A percentile compares a stretch with the other conserved stretches of the same genome.
These are phyloP conservation scores for Pseudomugil tenellus DNA, from an alignment of 2,797 vertebrate genomes.

Conservation along the genomic window DNA sequence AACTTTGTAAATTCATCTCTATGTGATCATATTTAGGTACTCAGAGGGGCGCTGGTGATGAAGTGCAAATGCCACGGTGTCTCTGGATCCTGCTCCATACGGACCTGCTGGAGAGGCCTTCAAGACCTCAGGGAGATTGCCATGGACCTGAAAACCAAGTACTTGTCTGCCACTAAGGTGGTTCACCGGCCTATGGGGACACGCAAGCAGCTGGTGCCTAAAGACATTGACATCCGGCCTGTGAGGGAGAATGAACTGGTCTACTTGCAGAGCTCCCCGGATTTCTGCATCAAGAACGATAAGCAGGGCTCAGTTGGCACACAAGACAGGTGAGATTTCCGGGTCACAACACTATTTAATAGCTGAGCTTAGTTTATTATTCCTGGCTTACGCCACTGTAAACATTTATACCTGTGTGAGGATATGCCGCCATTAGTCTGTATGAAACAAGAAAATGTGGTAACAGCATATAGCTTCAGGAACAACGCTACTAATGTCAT, in stretches of 20 bases:
- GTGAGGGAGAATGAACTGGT: slow-evolving; percentile 95
- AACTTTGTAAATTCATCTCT: neutral
- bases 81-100: slow-evolving; percentile 97
- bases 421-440: neutral
- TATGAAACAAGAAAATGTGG: neutral
- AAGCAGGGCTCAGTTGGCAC: slow-evolving; percentile 95
- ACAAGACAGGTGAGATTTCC: slow-evolving; percentile 90
- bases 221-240: slow-evolving; percentile 96
- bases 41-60: slow-evolving; percentile 92
- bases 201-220: slow-evolving; percentile 96
- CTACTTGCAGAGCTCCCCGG: slow-evolving; percentile 95
- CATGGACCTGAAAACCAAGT: slow-evolving; percentile 94
- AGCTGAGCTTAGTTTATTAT: neutral
- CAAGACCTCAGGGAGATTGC: slow-evolving; percentile 94
- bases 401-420: too few species aligned
- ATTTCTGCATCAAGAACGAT: slow-evolving; percentile 95
- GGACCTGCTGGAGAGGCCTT: slow-evolving; percentile 97
- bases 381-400: neutral
- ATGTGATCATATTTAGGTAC: slow-evolving; percentile 76
- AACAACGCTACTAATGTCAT: neutral
- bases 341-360: neutral
- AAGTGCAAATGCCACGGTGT: slow-evolving; percentile 99
- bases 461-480: neutral
- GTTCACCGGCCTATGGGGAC: slow-evolving; percentile 95
- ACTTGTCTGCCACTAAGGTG: slow-evolving; percentile 97